Conservation (phyloP, 1,140 invertebrate genomes). For the Chionoecetes opilio region DNA sequence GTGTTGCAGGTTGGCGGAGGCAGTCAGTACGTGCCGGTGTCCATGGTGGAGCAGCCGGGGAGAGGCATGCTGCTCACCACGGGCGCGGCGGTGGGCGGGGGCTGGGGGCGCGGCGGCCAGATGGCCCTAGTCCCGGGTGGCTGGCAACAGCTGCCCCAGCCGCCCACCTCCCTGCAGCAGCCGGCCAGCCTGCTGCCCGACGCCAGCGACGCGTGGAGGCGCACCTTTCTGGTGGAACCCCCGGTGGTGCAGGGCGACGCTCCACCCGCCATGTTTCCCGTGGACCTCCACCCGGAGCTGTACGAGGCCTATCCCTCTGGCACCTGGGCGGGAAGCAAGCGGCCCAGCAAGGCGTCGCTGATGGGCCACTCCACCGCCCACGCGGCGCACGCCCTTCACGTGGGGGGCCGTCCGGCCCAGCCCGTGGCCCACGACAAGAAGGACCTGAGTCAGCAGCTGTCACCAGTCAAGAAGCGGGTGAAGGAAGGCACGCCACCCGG, state of each 20-base stretch:
- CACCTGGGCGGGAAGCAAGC: conserved; percentile 74
- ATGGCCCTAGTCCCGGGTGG: conserved; percentile 92
- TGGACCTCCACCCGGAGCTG: conserved; percentile 77
- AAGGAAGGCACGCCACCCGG: conserved; percentile 91
- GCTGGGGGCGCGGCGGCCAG: conserved; percentile 84
- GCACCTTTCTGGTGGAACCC: conserved; percentile 92
- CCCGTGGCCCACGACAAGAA: conserved; percentile 87
- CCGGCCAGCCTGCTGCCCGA: conserved; percentile 85
- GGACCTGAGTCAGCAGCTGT: conserved; percentile 93
- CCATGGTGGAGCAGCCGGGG: conserved; percentile 90
- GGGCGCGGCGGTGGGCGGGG: conserved; percentile 79
- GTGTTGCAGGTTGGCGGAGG: conserved; percentile 83
- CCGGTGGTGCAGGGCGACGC: conserved; percentile 87
- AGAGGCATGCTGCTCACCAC: conserved; percentile 84
- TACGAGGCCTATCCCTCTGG: conserved; percentile 78
- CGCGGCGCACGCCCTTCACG: conserved; percentile 72
- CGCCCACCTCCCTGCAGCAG: conserved; percentile 88
- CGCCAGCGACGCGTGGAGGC: conserved; percentile 90
- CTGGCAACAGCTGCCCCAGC: conserved; percentile 91
- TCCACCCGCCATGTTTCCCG: conserved; percentile 77
- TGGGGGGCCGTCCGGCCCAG: conserved; percentile 63
- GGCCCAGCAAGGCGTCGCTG: conserved; percentile 79
- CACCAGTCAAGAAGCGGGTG: conserved; percentile 98
- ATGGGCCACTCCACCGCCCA: conserved; percentile 74
- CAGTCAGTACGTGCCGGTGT: conserved; percentile 93